phyloP scores from a whole-genome alignment of 2,113 vertebrate species.

The Ammodytes marinus region DNA sequence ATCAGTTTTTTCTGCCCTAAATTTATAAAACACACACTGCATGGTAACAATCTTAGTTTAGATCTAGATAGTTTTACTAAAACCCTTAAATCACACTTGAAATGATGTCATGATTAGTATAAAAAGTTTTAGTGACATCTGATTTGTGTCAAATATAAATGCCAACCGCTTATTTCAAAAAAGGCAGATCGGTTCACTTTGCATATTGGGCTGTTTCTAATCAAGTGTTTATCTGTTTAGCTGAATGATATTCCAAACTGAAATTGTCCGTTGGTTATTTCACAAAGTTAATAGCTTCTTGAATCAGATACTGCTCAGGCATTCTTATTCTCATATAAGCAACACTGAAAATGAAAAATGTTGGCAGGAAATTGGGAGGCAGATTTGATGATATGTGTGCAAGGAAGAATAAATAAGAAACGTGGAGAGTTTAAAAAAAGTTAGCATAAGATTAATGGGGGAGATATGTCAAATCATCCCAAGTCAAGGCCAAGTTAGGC shows the following conservation, averaged over 20 bases:
- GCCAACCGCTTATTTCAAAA: neutral
- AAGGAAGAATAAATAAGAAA: slow-evolving; percentile 5
- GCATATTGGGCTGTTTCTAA: neutral
- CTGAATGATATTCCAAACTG: neutral
- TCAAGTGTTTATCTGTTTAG: neutral
- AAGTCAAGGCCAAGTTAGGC: neutral
- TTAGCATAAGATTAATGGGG: slow-evolving; percentile 13
- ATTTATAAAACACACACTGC: too few species aligned
- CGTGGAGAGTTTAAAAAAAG: neutral
- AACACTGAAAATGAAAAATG: slow-evolving; percentile 34
- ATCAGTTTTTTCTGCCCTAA: too few species aligned
- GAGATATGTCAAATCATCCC: neutral
- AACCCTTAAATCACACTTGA: neutral
- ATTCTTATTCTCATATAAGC: neutral
- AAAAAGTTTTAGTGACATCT: neutral
- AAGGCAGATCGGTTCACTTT: neutral
- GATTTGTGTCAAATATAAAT: neutral
- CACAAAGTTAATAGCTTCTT: neutral
- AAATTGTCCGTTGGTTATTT: slow-evolving; percentile 15
- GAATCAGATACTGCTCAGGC: neutral
- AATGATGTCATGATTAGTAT: neutral
- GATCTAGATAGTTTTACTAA: neutral
- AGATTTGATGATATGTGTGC: slow-evolving; percentile 20
- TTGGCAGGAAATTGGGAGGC: slow-evolving; percentile 28
- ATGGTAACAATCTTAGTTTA: neutral